Evolutionary conservation across 2,888 invertebrate genomes (phyloP), one percentile per base, ranked within the genome.

Genomic region (Nephrotoma flavescens): DNA sequence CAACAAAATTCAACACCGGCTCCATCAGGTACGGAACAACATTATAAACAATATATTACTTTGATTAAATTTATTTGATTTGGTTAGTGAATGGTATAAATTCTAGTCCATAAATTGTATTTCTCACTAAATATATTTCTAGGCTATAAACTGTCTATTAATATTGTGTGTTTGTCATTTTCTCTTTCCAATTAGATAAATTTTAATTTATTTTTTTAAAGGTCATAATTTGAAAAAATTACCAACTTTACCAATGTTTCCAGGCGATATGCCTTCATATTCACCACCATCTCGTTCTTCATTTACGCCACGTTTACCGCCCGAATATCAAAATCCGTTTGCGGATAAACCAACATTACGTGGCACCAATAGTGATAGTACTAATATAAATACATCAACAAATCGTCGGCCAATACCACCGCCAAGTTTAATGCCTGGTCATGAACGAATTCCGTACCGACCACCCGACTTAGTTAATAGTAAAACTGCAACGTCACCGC

Each of bases 321-420:
- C 96, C 7, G 96, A 96, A 91, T 96, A 96, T 90, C 94, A 95
- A 88, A 96, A 96, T 92, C 96, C 97, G 0, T 97, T 97, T 90
- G 96, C 96, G n/a, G 96, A 97, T 90, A 97, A 96, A 91, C 97
- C 97, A 86, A 97, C 97, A 85, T 92, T 97, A 87, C 93, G 97
- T 89, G 96, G 96, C 89, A 93, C 94, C n/a, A 94, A 94, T 89
- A 93, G 93, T 47, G 94, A 94, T 83, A 91, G 92, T n/a, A 87
- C 90, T 0, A 88, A 90, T 45, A 88, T 89, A 0, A 90, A 86
- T 87, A 57, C 71, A 15, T 86, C 86, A n/a, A 94, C 94, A 88
- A 95, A 95, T 90, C 92, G 96, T 88, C 93, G 96, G 88, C 96
- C 96, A 0, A 95, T 96, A 88, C 96, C 96, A n/a, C 96, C 96